Percentiles rank a stretch among this genome's conserved stretches.
These are phyloP conservation scores for Euzophera pinguis DNA, from an alignment of 2,888 invertebrate genomes.

Conservation along the genomic window DNA sequence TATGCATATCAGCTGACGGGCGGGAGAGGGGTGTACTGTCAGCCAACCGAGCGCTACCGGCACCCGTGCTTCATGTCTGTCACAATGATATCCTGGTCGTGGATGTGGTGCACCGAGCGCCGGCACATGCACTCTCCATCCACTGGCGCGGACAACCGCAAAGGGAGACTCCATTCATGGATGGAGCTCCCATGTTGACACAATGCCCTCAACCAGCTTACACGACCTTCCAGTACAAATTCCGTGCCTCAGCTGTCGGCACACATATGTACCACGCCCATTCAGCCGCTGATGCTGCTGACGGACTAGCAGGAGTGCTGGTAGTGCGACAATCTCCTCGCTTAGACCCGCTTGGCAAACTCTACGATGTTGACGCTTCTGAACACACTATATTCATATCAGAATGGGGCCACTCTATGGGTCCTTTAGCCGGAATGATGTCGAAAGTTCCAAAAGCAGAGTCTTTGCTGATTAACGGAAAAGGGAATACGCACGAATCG, in stretches of 20 bases:
- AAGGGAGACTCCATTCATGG: constrained; percentile 86
- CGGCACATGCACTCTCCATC: constrained; percentile 84
- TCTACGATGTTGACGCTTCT: constrained; percentile 86
- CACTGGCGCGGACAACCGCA: constrained; percentile 91
- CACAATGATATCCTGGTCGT: constrained; percentile 88
- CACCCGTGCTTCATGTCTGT: constrained; percentile 83
- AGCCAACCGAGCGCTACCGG: constrained; percentile 84
- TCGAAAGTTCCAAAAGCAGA: constrained; percentile 63
- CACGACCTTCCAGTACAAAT: constrained; percentile 88
- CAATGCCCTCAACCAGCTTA: constrained; percentile 88
- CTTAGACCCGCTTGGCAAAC: constrained; percentile 77
- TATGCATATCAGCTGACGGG: constrained; percentile 84
- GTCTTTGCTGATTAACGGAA: constrained; percentile 83
- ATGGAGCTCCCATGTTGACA: constrained; percentile 87
- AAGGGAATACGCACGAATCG: constrained; percentile 66
- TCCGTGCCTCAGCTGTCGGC: constrained; percentile 84
- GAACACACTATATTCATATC: constrained; percentile 85
- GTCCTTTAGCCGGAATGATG: constrained; percentile 65
- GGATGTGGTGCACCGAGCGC: constrained; percentile 86
- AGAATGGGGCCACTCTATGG: constrained; percentile 83
- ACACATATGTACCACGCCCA: constrained; percentile 89
- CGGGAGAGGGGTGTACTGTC: constrained; percentile 81
- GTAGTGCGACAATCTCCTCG: constrained; percentile 84
- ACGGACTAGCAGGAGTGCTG: constrained; percentile 85
- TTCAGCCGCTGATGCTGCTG: constrained; percentile 83